Base-by-base conservation (phyloP, 2,797 vertebrate species). In the Neostethus bicornis region DNA sequence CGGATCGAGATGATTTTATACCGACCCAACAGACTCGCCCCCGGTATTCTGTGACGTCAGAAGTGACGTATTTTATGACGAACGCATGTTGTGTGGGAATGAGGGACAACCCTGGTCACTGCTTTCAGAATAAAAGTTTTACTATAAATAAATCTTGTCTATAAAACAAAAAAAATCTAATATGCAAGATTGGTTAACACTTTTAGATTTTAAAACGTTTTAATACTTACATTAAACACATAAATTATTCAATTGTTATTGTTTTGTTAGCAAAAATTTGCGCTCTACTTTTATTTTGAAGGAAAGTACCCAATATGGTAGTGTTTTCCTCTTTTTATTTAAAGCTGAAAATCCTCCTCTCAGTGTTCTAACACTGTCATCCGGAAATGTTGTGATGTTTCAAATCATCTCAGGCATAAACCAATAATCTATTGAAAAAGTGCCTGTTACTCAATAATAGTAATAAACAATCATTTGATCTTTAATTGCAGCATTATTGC, bases 281-380 rank as follows among this genome's bases (percentile, higher is more conserved):
- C n/a, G n/a, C n/a, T n/a, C n/a, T n/a, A n/a, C n/a, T n/a, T n/a
- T n/a, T n/a, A 90, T 73, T 85, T 5, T 91, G 90, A 87, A 91
- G 50, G 43, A 2, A n/a, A 71, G 20, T 31, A 54, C 90, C 91
- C 66, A 68, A 93, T 91, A 92, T 90, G 92, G 92, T 75, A 79
- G 23, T 70, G 58, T 8, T 73, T 92, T 92, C 92, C 92, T 90
- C 63, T 48, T 80, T 86, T 89, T 91, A 90, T 90, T 90, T 77
- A 87, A 86, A 84, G 84, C 77, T 76, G 80, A 70, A 79, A 74
- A 47, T 71, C 55, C 44, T 84, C 50, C 74, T 59, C 60, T 60
- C 63, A 55, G 56, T 72, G 80, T 73, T 77, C 20, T 17, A 64
- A 59, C 64, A 68, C 71, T 52, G 70, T 79, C 73, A 81, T 86